phyloP scores from a whole-genome alignment of 2,797 vertebrate genomes.

The Anisognathus igniventris region DNA sequence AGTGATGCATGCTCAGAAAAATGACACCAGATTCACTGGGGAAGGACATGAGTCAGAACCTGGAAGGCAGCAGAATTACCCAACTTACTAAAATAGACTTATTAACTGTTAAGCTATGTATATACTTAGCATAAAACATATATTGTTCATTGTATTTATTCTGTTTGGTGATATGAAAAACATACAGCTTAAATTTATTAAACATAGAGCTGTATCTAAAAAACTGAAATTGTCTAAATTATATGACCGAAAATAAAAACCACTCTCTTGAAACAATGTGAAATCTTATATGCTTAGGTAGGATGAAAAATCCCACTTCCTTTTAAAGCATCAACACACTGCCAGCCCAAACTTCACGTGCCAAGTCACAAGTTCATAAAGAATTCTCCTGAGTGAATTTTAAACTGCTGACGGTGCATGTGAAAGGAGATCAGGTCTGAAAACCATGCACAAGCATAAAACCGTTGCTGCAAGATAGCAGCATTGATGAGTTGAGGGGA shows the following conservation, averaged over 20 bases:
- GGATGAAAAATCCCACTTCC: neutral
- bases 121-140: neutral
- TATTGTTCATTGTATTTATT: neutral
- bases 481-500: neutral
- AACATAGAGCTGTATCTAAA: neutral
- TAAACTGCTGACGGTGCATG: neutral
- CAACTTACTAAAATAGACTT: neutral
- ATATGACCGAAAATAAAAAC: neutral
- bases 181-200: neutral
- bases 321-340: neutral
- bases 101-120: neutral
- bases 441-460: neutral
- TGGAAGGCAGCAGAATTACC: neutral
- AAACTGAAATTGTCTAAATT: neutral
- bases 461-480: neutral
- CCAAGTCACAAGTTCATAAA: conserved; percentile 2
- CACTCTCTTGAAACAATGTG: neutral
- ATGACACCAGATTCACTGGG: neutral
- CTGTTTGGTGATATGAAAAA: neutral
- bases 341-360: neutral
- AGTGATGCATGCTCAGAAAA: neutral
- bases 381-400: neutral
- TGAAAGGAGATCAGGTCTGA: conserved; percentile 10
- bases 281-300: neutral
- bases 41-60: neutral